Evolutionary conservation across 2,888 invertebrate species (phyloP), one percentile per base, ranked within the genome.

Genomic region (Aporophyla lueneburgensis): DNA sequence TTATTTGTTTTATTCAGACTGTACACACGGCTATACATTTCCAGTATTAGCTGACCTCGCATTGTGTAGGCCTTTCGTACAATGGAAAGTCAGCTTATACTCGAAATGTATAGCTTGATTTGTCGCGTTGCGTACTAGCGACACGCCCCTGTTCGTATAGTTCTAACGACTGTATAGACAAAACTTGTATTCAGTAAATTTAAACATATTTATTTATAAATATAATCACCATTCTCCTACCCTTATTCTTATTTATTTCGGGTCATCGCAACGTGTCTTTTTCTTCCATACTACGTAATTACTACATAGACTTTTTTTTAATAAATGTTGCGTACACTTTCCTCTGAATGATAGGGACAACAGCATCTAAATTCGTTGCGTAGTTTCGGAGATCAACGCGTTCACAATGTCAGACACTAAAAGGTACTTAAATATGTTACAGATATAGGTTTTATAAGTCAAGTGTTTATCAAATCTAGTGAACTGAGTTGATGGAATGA

Each of bases 1-100:
- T 77, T 69, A 71, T 56, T 77, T 71, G 78, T 77, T 72, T 73
- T 75, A 53, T 62, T 68, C 68, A 21, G 54, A 33, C 61, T 33
- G 21, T 33, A 56, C 27, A n/a, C 51, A n/a, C n/a, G 33, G n/a
- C 33, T 33, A 33, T 33, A 33, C 33, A 33, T 33, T 33, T 33
- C 33, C 33, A 33, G 33, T 33, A 2, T 33, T 33, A 33, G 33
- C 33, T 33, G 33, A 3, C 33, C 33, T 33, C 33, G 33, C 33
- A 33, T 33, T 33, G 33, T 33, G 33, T 33, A 33, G 33, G 33
- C 33, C 33, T 33, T 33, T 33, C 33, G 33, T 33, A 33, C 33
- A 33, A 3, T 33, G 33, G 33, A 3, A 33, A 33, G 33, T 33
- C 33, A 33, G 33, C 33, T 33, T 33, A 33, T 33, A 33, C 33